Evolutionary conservation across 2,888 invertebrate species (phyloP).

Genomic region (Diarsia rubi): DNA sequence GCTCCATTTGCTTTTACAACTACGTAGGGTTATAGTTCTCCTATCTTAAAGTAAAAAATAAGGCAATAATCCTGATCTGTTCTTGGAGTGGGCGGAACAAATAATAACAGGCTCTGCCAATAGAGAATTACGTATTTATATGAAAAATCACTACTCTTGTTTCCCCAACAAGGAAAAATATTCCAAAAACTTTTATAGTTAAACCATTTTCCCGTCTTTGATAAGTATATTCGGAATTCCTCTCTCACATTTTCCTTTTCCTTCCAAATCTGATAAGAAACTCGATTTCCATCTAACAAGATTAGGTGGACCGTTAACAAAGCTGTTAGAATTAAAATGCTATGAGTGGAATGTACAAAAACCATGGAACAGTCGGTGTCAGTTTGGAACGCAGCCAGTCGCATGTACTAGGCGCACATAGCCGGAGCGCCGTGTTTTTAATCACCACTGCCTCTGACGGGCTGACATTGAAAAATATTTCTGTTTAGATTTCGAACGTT

Average conservation of each 20-base stretch:
- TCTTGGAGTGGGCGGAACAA: constrained; percentile 10
- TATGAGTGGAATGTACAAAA: constrained; percentile 62
- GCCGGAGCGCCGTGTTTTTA: constrained; percentile 60
- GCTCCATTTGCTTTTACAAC: constrained; percentile 41
- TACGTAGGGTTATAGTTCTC: constrained; percentile 31
- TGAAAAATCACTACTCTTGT: constrained; percentile 36
- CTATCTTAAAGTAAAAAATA: constrained; percentile 5
- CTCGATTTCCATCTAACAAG: constrained; percentile 55
- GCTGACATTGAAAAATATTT: constrained; percentile 66
- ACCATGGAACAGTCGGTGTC: constrained; percentile 58
- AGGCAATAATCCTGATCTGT: constrained; percentile 1
- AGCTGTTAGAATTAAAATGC: constrained; percentile 65
- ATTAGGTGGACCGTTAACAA: constrained; percentile 57
- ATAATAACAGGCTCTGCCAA: not conserved
- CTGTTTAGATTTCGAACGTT: constrained; percentile 46
- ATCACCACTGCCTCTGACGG: constrained; percentile 63
- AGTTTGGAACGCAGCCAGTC: constrained; percentile 67
- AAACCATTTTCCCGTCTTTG: constrained; percentile 48
- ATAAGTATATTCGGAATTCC: constrained; percentile 48
- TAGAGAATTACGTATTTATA: constrained; percentile 31
- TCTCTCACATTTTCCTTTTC: constrained; percentile 35
- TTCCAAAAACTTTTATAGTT: constrained; percentile 26
- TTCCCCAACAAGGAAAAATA: constrained; percentile 44
- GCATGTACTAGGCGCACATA: constrained; percentile 58
- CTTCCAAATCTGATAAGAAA: constrained; percentile 57